Evolutionary conservation across 2,797 vertebrate species (phyloP).

Genomic region (Poecilia gillii): DNA sequence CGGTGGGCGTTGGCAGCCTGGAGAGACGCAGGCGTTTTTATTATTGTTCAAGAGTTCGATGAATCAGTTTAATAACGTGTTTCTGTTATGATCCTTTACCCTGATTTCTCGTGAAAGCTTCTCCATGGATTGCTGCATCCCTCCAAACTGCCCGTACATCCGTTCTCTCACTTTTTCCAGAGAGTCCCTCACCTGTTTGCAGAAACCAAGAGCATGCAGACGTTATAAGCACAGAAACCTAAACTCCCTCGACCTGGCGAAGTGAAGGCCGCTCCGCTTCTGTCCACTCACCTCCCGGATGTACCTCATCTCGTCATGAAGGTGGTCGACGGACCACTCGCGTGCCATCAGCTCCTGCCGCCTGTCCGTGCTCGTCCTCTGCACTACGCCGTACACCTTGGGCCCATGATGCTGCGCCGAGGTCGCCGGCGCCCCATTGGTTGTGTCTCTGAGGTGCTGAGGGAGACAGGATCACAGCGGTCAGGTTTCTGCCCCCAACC

Average conservation of each 20-base stretch:
- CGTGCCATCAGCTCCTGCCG: conserved; percentile 94
- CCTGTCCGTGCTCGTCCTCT: conserved; percentile 84
- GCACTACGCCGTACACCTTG: conserved; percentile 90
- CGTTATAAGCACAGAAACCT: conserved; percentile 4
- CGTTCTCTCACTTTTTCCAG: conserved; percentile 94
- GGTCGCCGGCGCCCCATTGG: conserved; percentile 84
- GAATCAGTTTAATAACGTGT: background rate
- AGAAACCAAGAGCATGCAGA: conserved; percentile 18
- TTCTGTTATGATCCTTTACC: conserved; percentile 74
- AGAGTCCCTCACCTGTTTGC: conserved; percentile 92
- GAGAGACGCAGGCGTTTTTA: conserved; percentile 19
- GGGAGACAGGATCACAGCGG: conserved; percentile 64
- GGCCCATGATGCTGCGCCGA: conserved; percentile 75
- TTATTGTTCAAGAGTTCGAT: conserved; percentile 14
- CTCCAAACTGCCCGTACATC: conserved; percentile 96
- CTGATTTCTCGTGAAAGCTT: conserved; percentile 91
- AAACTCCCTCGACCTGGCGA: background rate
- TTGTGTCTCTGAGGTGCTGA: conserved; percentile 82
- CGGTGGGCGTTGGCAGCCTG: conserved; percentile 87
- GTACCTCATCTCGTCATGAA: conserved; percentile 97
- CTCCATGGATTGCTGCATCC: conserved; percentile 94
- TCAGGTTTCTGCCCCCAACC: conserved; percentile 77
- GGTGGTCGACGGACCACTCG: conserved; percentile 90
- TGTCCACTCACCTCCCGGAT: conserved; percentile 90
- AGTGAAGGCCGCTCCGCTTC: background rate